Percentiles rank a stretch among this genome's conserved stretches.
Evolutionary conservation across 2,888 invertebrate species (phyloP).

Genomic region (Agriopis leucophaearia): DNA sequence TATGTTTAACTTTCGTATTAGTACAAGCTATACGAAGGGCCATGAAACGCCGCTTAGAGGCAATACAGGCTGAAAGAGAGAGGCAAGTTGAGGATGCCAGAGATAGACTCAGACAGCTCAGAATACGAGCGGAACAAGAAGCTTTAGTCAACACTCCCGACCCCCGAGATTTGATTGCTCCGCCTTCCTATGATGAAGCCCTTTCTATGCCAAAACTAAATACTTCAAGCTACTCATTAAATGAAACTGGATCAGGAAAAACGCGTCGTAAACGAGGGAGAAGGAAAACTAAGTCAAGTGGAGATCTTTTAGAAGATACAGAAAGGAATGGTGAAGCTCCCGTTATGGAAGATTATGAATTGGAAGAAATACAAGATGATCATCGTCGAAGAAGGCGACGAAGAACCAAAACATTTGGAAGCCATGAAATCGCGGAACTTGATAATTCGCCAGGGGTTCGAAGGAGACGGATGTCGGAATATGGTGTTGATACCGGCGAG

Average conservation of each 20-base stretch:
- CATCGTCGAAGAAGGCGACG: conserved; percentile 63
- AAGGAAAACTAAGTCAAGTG: conserved; percentile 83
- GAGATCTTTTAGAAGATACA: conserved; percentile 80
- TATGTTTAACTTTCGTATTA: conserved; percentile 83
- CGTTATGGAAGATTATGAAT: conserved; percentile 68
- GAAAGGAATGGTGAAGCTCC: conserved; percentile 75
- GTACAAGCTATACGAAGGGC: conserved; percentile 84
- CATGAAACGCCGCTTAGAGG: conserved; percentile 83
- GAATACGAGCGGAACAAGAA: conserved; percentile 84
- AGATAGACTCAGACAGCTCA: conserved; percentile 84
- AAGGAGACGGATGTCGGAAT: conserved; percentile 76
- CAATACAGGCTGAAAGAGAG: conserved; percentile 82
- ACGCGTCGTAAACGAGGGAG: conserved; percentile 72
- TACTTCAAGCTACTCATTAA: conserved; percentile 86
- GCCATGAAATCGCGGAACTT: conserved; percentile 79
- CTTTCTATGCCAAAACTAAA: conserved; percentile 90
- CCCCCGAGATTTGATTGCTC: conserved; percentile 89
- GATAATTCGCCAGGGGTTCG: conserved; percentile 78
- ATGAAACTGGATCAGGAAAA: conserved; percentile 78
- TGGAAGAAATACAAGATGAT: conserved; percentile 61
- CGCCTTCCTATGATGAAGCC: conserved; percentile 93
- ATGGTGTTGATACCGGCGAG: conserved; percentile 57
- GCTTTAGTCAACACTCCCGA: conserved; percentile 88
- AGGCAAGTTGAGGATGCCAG: conserved; percentile 86
- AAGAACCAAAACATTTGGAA: conserved; percentile 69